Evolutionary conservation across 1,140 invertebrate genomes (phyloP), one percentile per base, ranked within the genome.

Genomic region (Achroia grisella): DNA sequence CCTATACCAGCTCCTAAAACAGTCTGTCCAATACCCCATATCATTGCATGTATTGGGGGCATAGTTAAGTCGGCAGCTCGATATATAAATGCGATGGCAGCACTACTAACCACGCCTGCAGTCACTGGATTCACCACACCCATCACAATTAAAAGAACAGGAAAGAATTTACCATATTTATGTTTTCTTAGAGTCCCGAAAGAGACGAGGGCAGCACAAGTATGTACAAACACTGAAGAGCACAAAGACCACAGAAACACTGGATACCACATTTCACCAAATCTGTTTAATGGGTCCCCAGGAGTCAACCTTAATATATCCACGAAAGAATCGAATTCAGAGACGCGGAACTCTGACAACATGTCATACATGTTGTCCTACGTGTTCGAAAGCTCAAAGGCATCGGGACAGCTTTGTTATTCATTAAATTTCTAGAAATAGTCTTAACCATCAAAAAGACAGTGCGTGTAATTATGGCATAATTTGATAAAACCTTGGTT

Each of bases 1-100:
- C 96, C 96, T 51, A 98, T 91, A 58, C 95, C 93, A 44, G 93
- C 93, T 27, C 94, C 93, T 29, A 96, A 75, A 39, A 95, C 87
- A n/a, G 96, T 98, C 82, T 98, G 96, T 49, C 95, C 96, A 31
- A 96, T 91, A 39, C 97, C 97, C 94, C 95, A 98, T 40, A 97
- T 89, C 66, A 97, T 89, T 23, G 96, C 95, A 87, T 97, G 95
- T 39, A 96, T 89, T 12, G 95, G 93, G 44, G 91, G 90, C 95
- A 98, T 96, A 67, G 91, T 90, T 77, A 97, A 89, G 69, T 91
- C 92, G 15, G 96, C 94, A 47, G 95, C 94, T 60, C 93, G 89
- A 79, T 97, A 98, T 31, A 98, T 95, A 74, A 96, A 97, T 29
- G 96, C 95, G 30, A 98, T 92, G n/a, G 93, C 94, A 13, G 96